A percentile compares a stretch with the other conserved stretches of the same genome.
Conservation (phyloP, 2,888 invertebrate species). For the Acanthosepion esculentum region DNA sequence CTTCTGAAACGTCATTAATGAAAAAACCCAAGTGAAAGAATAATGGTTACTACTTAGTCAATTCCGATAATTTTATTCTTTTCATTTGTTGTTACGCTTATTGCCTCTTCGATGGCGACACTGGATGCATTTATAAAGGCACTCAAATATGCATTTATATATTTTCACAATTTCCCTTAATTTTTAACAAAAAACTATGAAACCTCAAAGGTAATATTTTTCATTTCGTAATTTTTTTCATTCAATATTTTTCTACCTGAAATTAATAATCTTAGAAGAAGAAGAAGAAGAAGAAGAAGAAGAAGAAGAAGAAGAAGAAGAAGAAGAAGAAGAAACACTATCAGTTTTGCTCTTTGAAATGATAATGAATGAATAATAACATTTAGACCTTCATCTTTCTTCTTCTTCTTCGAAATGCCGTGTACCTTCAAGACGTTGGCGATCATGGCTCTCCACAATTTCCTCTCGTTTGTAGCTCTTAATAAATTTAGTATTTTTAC, state of each 20-base stretch:
- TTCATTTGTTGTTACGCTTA: conserved; percentile 6
- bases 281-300: too few species aligned
- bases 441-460: too few species aligned
- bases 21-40: neutral
- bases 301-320: too few species aligned
- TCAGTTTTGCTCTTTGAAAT: too few species aligned
- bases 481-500: too few species aligned
- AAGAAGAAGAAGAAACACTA: too few species aligned
- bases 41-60: neutral
- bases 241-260: neutral
- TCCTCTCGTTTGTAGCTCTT: too few species aligned
- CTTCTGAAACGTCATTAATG: neutral
- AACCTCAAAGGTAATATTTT: neutral
- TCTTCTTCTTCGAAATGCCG: too few species aligned
- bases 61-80: conserved; percentile 46
- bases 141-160: neutral
- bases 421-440: too few species aligned
- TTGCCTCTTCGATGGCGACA: neutral
- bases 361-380: too few species aligned
- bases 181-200: neutral
- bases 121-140: neutral
- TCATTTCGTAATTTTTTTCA: neutral
- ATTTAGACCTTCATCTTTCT: too few species aligned
- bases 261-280: too few species aligned
- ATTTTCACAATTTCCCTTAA: neutral